phyloP scores from a whole-genome alignment of 2,888 invertebrate species.

The Agrotis puta region DNA sequence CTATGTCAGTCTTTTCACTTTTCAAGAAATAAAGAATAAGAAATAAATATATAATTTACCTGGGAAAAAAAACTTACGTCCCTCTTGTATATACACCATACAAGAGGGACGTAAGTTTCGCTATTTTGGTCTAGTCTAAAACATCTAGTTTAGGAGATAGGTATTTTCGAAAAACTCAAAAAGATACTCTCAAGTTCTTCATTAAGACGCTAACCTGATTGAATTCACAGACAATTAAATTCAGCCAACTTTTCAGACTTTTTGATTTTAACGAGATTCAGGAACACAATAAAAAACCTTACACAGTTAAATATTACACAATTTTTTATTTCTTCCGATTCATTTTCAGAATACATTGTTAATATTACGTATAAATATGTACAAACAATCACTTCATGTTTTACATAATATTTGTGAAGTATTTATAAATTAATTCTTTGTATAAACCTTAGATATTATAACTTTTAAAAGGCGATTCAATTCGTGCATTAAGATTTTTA shows the following conservation, averaged over 20 bases:
- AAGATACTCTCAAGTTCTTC: no score
- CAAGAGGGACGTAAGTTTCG: no score
- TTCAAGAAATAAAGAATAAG: no score
- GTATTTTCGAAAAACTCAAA: no score
- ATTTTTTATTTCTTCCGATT: slow-evolving; percentile 18
- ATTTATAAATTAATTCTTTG: slow-evolving; percentile 35
- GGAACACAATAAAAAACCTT: background rate
- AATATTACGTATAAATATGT: slow-evolving; percentile 28
- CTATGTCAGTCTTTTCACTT: no score
- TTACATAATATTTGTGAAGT: slow-evolving; percentile 7
- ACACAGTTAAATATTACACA: background rate
- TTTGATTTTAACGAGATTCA: background rate
- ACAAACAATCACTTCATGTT: slow-evolving; percentile 14
- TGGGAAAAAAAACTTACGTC: no score
- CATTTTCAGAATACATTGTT: slow-evolving; percentile 33
- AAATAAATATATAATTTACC: no score
- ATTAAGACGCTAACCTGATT: no score
- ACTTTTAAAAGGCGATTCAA: background rate
- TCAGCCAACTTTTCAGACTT: background rate
- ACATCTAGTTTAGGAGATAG: no score
- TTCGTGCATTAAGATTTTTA: background rate
- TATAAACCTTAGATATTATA: slow-evolving; percentile 1
- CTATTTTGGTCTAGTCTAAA: no score
- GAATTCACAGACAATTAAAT: no score
- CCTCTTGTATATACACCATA: no score